Conservation (phyloP, 2,888 invertebrate genomes). For the Brenthis daphne region DNA sequence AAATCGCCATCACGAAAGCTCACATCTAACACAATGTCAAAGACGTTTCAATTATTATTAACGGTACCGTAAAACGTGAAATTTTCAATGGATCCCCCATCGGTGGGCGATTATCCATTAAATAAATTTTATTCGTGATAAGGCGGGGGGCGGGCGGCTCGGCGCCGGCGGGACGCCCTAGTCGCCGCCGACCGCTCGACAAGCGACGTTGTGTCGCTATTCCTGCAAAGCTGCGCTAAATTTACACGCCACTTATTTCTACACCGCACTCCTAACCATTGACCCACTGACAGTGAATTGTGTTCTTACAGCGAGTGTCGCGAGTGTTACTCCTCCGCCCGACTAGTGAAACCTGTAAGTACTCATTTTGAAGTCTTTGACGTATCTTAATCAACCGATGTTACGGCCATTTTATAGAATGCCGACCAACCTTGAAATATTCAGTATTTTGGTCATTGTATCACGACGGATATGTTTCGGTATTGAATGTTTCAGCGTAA, state of each 20-base stretch:
- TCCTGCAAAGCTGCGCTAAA: slow-evolving; percentile 59
- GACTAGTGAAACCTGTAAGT: slow-evolving; percentile 54
- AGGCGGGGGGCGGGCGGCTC: slow-evolving; percentile 70
- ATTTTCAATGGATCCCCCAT: slow-evolving; percentile 71
- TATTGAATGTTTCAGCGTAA: slow-evolving; percentile 41
- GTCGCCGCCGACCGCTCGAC: slow-evolving; percentile 66
- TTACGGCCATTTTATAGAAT: slow-evolving; percentile 76
- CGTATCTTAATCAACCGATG: slow-evolving; percentile 62
- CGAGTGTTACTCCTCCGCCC: slow-evolving; percentile 38
- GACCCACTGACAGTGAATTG: slow-evolving; percentile 74
- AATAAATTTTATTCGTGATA: slow-evolving; percentile 80
- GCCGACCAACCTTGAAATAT: slow-evolving; percentile 70
- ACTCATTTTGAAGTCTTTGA: slow-evolving; percentile 51
- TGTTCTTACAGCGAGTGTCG: slow-evolving; percentile 54
- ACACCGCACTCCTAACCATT: slow-evolving; percentile 53
- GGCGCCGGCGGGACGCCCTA: slow-evolving; percentile 75
- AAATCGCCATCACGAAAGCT: neutral
- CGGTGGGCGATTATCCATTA: slow-evolving; percentile 74
- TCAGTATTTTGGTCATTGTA: slow-evolving; percentile 72
- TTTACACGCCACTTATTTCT: slow-evolving; percentile 67
- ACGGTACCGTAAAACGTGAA: slow-evolving; percentile 57
- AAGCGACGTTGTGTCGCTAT: slow-evolving; percentile 60
- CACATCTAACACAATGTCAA: neutral
- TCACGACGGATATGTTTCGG: slow-evolving; percentile 50
- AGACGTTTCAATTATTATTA: slow-evolving; percentile 37